A percentile compares a stretch with the other conserved stretches of the same genome.
phyloP scores from a whole-genome alignment of 1,140 invertebrate species.

The Platorchestia sp. region DNA sequence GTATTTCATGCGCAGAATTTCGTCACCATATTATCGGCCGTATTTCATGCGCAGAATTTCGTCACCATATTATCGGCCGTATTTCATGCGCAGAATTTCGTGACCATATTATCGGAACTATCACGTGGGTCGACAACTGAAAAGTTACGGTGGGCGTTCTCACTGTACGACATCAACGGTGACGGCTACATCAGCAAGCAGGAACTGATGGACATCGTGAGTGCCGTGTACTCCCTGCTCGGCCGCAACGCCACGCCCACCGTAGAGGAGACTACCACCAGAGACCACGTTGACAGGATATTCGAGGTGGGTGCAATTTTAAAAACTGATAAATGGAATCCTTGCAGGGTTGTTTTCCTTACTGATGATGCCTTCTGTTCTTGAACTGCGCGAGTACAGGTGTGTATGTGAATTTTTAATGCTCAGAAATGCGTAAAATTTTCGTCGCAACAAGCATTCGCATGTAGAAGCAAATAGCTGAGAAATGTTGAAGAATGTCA shows the following conservation, averaged over 20 bases:
- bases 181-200: slow-evolving; percentile 90
- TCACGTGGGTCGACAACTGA: slow-evolving; percentile 92
- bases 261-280: slow-evolving; percentile 68
- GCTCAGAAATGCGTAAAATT: too few species aligned
- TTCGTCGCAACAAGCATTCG: too few species aligned
- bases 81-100: slow-evolving; percentile 79
- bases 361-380: too few species aligned
- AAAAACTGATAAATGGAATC: background rate
- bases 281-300: slow-evolving; percentile 69
- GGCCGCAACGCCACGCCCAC: slow-evolving; percentile 70
- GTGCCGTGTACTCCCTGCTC: slow-evolving; percentile 92
- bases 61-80: too few species aligned
- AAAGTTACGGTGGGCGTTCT: slow-evolving; percentile 93
- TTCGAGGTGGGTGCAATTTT: slow-evolving; percentile 68
- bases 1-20: too few species aligned
- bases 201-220: slow-evolving; percentile 90
- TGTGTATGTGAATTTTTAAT: too few species aligned
- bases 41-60: too few species aligned
- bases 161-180: slow-evolving; percentile 94
- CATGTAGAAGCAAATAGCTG: too few species aligned
- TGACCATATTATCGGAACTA: slow-evolving; percentile 90
- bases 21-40: too few species aligned
- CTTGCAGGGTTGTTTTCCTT: too few species aligned
- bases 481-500: too few species aligned
- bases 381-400: too few species aligned